Base-by-base conservation (phyloP, 2,113 vertebrate species). In the Platysteira castanea region DNA sequence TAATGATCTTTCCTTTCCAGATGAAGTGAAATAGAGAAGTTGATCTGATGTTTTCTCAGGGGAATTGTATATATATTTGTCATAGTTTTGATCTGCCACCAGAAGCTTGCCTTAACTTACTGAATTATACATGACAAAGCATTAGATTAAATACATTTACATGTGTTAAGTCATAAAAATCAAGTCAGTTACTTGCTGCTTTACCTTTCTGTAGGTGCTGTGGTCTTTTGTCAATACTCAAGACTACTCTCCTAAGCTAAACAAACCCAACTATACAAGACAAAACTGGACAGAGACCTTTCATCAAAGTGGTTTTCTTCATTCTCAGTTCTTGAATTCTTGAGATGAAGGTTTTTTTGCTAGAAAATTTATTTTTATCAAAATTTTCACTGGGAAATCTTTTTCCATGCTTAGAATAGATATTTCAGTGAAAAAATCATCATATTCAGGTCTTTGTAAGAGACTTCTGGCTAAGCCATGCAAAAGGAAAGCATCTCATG, bases 81-180 rank as follows among this genome's bases (percentile, higher is more conserved):
- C 75, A 70, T 64, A 92, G 79, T 96, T 96, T 94, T 96, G 82
- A 95, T 95, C 78, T 94, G 70, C 47, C 79, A 94, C 79, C n/a
- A 94, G 90, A 86, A 95, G 76, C 84, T 88, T 94, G 59, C 50
- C 71, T 80, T 93, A 93, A 90, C 68, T 95, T 88, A 50, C 50
- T 97, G 88, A 93, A 94, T 96, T 94, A 94, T 96, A 95, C 82
- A 93, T 94, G 90, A 93, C 41, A 88, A 96, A 93, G 42, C 73
- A 92, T 68, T 93, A 84, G 56, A 95, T 84, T 90, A 94, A 91
- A 91, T 87, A 56, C 64, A 94, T 95, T 94, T 95, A 90, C 68
- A 91, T 70, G 82, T 78, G 78, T 93, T 91, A 93, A 94, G 22
- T 67, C 64, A 63, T 60, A 83, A 88, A 93, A 95, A 84, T 83